Evolutionary conservation across 2,888 invertebrate genomes (phyloP), one percentile per base, ranked within the genome.

Genomic region (Stegophylla sp.): DNA sequence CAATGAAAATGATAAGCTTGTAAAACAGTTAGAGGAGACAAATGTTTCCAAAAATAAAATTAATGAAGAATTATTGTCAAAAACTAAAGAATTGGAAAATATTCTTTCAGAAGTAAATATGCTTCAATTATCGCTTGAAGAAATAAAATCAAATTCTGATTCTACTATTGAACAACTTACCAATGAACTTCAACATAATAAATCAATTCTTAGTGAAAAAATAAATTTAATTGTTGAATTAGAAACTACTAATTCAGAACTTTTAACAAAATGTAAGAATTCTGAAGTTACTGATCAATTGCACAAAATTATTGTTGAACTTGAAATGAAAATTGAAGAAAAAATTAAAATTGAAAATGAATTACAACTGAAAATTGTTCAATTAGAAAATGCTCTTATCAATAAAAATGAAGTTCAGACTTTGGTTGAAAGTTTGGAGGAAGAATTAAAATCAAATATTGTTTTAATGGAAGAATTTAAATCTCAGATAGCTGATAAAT

Each of bases 41-140:
- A 51, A 79, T 23, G 51, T n/a, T 71, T 48, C 51, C 51, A 41
- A n/a, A 61, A 1, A 7, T n/a, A 61, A 9, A 3, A 17, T 13
- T 3, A 13, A 23, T 61, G 26, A 79, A 23, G 61, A 71, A 43
- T 61, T 79, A 34, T 17, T 34, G 5, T 13, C 7, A 23, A 63
- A 71, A 48, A 69, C 61, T 12, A 79, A 79, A 61, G 79, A 71
- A 43, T 51, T 79, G 23, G 67, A 79, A n/a, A 41, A 34, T 79
- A 17, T 20, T n/a, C 41, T 10, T 59, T 28, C 59, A 12, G 53
- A 77, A 77, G 4, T 63, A 10, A 63, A n/a, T 34, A 28, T n/a
- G 3, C 23, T 69, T 9, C 45, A 77, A 77, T 67, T 23, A 20
- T 3, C 12, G 15, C 17, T 64, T 17, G 48, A 64, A 34, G 75